Conservation (phyloP, 2,113 vertebrate species). For the Climacteris rufus region DNA sequence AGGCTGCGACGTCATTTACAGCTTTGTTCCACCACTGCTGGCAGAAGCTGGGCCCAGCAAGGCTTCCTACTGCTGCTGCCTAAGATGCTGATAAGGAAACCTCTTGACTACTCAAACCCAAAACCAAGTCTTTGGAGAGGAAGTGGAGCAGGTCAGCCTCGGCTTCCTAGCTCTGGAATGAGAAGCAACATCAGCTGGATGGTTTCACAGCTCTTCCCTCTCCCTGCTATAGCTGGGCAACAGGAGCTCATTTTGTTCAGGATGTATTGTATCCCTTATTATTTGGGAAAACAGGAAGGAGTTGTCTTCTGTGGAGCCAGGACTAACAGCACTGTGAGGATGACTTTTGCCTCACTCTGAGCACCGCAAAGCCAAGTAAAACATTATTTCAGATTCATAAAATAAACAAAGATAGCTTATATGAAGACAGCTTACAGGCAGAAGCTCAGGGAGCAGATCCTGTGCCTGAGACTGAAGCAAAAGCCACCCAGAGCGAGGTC, state of each 20-base stretch:
- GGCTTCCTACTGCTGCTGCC: not conserved
- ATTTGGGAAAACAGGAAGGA: not conserved
- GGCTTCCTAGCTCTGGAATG: not conserved
- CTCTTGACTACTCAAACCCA: not conserved
- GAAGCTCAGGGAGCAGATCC: not conserved
- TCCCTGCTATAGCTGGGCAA: not conserved
- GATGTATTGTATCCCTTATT: not conserved
- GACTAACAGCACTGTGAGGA: not conserved
- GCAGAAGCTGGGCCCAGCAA: not conserved
- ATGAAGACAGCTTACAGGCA: not conserved
- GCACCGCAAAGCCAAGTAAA: not conserved
- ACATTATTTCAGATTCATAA: not conserved
- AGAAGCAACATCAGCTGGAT: not conserved
- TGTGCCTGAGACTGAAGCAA: not conserved
- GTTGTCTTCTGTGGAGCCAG: not conserved
- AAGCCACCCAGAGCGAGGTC: not conserved
- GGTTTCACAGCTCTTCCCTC: not conserved
- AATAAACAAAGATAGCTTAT: not conserved
- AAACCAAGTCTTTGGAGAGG: not conserved
- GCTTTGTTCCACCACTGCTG: not conserved
- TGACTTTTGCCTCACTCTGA: not conserved
- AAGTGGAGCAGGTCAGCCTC: not conserved
- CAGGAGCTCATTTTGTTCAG: rapidly evolving
- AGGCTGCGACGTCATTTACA: rapidly evolving
- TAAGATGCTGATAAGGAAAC: not conserved